A percentile compares a stretch with the other conserved stretches of the same genome.
Evolutionary conservation across 2,797 vertebrate genomes (phyloP).

Genomic region (Lacerta viridis): DNA sequence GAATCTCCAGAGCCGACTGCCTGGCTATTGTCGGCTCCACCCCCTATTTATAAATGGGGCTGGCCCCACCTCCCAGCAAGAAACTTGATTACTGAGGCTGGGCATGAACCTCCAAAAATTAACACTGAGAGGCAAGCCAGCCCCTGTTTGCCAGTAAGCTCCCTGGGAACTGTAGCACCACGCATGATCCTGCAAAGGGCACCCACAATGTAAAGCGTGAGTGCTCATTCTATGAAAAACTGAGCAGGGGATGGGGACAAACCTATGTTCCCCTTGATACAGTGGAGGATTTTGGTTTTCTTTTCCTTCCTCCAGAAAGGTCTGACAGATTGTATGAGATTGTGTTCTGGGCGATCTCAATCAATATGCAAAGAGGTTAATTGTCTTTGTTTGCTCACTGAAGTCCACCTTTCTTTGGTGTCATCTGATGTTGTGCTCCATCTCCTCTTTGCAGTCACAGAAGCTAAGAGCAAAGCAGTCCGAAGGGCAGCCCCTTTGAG

Average conservation of each 20-base stretch:
- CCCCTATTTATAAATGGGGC: no score
- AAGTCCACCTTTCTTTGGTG: neutral
- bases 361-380: neutral
- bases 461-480: neutral
- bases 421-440: neutral
- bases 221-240: neutral
- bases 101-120: no score
- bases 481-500: neutral
- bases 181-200: no score
- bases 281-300: neutral
- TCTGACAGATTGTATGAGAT: neutral
- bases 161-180: no score
- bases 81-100: no score
- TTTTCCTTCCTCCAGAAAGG: slow-evolving; percentile 4
- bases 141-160: no score
- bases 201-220: no score
- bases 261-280: neutral
- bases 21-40: no score
- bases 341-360: neutral
- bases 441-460: slow-evolving; percentile 7
- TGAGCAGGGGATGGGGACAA: neutral
- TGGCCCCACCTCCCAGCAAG: no score
- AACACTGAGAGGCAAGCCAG: no score
- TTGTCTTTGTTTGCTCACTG: neutral
- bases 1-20: no score